Percentiles rank a stretch among this genome's conserved stretches.
phyloP scores from a whole-genome alignment of 2,797 vertebrate genomes.

The Peromyscus nudipes region DNA sequence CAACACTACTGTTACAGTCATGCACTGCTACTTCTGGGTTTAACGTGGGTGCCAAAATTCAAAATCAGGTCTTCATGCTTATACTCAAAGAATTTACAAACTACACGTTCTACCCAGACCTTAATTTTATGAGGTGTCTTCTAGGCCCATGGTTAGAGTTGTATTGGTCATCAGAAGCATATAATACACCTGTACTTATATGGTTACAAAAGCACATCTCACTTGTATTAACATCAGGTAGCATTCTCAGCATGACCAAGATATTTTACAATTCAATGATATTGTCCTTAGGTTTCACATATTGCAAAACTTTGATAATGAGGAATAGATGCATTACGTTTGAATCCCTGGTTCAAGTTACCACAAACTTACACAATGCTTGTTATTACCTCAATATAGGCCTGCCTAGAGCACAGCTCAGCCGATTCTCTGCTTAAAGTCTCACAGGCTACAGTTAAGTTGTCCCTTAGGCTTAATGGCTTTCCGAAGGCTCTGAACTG shows the following conservation, averaged over 20 bases:
- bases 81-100: neutral
- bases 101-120: neutral
- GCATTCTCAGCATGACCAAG: neutral
- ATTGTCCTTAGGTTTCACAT: neutral
- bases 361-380: neutral
- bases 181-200: neutral
- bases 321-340: neutral
- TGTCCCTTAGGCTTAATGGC: neutral
- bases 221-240: neutral
- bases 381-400: neutral
- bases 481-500: neutral
- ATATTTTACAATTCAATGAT: neutral
- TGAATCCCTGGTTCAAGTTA: neutral
- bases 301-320: neutral
- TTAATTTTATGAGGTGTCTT: neutral
- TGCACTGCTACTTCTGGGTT: neutral
- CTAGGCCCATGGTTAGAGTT: neutral
- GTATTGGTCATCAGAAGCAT: neutral
- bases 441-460: neutral
- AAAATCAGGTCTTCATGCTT: neutral
- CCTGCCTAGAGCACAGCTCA: neutral
- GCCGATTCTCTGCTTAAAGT: neutral
- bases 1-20: neutral
- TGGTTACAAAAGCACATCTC: neutral
- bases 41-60: neutral